These are phyloP conservation scores for Phragmatobia fuliginosa DNA, from an alignment of 2,888 invertebrate genomes.

Conservation along the genomic window DNA sequence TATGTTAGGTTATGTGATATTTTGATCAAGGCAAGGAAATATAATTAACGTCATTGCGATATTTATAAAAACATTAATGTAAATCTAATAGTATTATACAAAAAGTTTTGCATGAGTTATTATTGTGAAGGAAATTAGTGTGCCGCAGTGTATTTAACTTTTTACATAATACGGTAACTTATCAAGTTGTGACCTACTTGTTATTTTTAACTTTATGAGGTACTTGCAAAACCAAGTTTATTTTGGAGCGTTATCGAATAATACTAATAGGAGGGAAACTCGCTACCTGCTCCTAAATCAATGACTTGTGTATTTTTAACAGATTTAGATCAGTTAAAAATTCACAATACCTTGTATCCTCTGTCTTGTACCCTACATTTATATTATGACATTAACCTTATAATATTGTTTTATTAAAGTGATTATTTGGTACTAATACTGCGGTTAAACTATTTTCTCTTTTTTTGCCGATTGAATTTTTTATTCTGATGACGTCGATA, in stretches of 20 bases:
- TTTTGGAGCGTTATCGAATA: not conserved
- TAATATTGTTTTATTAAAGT: too few species aligned
- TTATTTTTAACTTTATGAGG: not conserved
- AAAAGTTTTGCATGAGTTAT: not conserved
- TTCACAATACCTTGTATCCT: too few species aligned
- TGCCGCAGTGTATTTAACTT: slow-evolving; percentile 43
- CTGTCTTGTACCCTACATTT: too few species aligned
- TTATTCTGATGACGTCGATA: too few species aligned
- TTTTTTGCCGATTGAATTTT: too few species aligned
- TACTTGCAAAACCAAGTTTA: not conserved
- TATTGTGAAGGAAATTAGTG: slow-evolving; percentile 31
- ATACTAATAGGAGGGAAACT: not conserved
- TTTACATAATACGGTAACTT: slow-evolving; percentile 28
- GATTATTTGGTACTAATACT: too few species aligned
- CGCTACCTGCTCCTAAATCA: not conserved
- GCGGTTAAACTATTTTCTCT: too few species aligned
- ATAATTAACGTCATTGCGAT: not conserved
- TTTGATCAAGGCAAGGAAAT: not conserved
- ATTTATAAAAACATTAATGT: not conserved
- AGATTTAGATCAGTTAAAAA: too few species aligned
- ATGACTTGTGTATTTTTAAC: not conserved
- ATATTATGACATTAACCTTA: too few species aligned
- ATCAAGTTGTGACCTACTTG: slow-evolving; percentile 45
- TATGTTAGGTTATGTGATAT: not conserved
- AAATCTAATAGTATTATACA: not conserved